These are phyloP conservation scores for Aphidius gifuensis DNA, from an alignment of 1,140 invertebrate species.

Conservation along the genomic window DNA sequence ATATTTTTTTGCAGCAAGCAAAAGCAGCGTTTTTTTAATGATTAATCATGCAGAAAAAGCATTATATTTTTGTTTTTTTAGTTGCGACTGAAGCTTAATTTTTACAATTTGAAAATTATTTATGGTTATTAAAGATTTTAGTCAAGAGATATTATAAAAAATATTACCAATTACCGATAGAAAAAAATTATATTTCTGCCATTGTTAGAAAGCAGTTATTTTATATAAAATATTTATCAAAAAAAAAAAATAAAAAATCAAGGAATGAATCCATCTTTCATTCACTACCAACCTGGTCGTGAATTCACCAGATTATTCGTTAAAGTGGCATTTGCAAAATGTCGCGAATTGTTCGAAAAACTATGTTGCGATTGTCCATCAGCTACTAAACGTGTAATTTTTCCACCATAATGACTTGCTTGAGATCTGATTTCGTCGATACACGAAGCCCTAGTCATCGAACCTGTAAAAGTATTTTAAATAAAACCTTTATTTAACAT, in stretches of 20 bases:
- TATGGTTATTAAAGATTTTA: too few species aligned
- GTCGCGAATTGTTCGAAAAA: constrained; percentile 76
- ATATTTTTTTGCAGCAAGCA: neutral
- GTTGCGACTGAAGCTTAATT: too few species aligned
- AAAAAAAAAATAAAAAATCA: neutral
- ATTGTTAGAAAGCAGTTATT: neutral
- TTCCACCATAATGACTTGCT: constrained; percentile 52
- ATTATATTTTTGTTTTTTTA: neutral
- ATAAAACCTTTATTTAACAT: constrained; percentile 13
- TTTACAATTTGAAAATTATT: too few species aligned
- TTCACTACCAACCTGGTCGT: constrained; percentile 63
- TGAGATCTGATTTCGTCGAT: constrained; percentile 67
- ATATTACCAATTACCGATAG: too few species aligned
- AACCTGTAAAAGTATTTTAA: constrained; percentile 46
- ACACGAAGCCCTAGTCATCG: constrained; percentile 60
- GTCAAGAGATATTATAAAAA: too few species aligned
- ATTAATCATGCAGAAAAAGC: neutral
- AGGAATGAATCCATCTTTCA: neutral
- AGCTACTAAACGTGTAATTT: constrained; percentile 63
- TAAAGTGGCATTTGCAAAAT: constrained; percentile 67
- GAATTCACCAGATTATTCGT: constrained; percentile 74
- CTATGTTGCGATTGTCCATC: constrained; percentile 84
- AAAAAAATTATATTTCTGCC: too few species aligned
- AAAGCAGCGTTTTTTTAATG: too few species aligned
- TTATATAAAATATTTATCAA: neutral